Base-by-base conservation (phyloP, 2,888 invertebrate genomes). In the Oasisia sp. region DNA sequence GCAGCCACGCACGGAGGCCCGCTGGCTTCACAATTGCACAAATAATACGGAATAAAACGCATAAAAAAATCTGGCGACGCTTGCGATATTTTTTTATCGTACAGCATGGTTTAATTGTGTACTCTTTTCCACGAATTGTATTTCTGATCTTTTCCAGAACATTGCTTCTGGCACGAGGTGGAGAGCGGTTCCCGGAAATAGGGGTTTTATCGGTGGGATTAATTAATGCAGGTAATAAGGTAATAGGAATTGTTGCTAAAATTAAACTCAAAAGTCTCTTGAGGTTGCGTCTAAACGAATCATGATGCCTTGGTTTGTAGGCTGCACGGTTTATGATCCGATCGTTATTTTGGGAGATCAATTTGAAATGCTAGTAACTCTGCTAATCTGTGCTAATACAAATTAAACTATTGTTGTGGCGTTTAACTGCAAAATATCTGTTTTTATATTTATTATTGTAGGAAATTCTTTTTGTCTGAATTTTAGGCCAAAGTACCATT, bases 31-130 rank as follows among this genome's bases (percentile, higher is more conserved):
- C 27, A n/a, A 27, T 74, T 27, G 74, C 74, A n/a, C 74, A 74
- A 74, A 74, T 74, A 74, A 74, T 74, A 19, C 74, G 27, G 27
- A 74, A 74, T 74, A 74, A 74, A 74, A 74, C 74, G 74, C 74
- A 74, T 74, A 74, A 74, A 74, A 45, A 74, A 74, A 74, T 74
- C 74, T 74, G 74, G 74, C 74, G 74, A 74, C 74, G 74, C 74
- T 74, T 27, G 74, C 27, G 74, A 74, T n/a, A n/a, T 74, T 74
- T 74, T 74, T 4, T 27, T 74, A 27, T 19, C 74, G 50, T 50
- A 50, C 14, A 50, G 50, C 50, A 27, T 74, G 74, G 11, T 27
- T 74, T 74, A 74, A 74, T 74, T 50, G 50, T 14, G 19, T 74
- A 27, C 27, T 19, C 7, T 74, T 74, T 74, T 74, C 74, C 27